These are phyloP conservation scores for Patella depressa DNA, from an alignment of 2,888 invertebrate genomes.

Conservation along the genomic window DNA sequence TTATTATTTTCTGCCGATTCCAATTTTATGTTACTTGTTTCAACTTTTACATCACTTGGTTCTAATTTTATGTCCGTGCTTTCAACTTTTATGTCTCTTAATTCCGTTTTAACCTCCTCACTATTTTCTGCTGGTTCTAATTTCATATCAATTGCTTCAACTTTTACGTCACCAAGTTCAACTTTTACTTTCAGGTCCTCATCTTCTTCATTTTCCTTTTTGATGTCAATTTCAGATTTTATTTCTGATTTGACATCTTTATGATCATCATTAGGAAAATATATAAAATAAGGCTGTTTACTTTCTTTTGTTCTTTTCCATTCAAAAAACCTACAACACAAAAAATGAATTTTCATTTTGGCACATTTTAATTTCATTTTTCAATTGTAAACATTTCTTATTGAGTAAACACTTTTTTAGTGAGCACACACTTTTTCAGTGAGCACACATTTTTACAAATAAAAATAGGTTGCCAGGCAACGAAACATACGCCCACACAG, in stretches of 20 bases:
- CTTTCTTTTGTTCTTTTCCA: slow-evolving; percentile 58
- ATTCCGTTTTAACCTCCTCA: not conserved
- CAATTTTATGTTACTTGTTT: slow-evolving; percentile 19
- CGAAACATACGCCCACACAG: too few relatives aligned
- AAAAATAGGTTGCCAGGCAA: too few relatives aligned
- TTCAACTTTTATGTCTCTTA: slow-evolving; percentile 50
- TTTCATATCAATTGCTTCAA: slow-evolving; percentile 21
- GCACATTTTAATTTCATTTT: not conserved
- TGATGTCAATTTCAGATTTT: slow-evolving; percentile 8
- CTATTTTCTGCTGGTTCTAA: slow-evolving; percentile 69
- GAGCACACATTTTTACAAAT: too few relatives aligned
- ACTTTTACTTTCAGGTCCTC: slow-evolving; percentile 51
- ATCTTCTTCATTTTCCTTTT: slow-evolving; percentile 32
- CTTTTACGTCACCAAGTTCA: not conserved
- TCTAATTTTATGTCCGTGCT: slow-evolving; percentile 33
- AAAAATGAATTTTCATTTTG: not conserved
- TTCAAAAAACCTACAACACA: slow-evolving; percentile 72
- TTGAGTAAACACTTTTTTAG: too few relatives aligned
- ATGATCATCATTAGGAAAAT: slow-evolving; percentile 75
- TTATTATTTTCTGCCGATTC: slow-evolving; percentile 69
- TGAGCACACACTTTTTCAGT: too few relatives aligned
- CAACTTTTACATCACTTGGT: slow-evolving; percentile 11
- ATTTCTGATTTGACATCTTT: not conserved
- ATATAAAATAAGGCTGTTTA: slow-evolving; percentile 84
- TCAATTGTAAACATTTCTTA: not conserved